Evolutionary conservation across 2,888 invertebrate genomes (phyloP).

Genomic region (Thymelicus sylvestris): DNA sequence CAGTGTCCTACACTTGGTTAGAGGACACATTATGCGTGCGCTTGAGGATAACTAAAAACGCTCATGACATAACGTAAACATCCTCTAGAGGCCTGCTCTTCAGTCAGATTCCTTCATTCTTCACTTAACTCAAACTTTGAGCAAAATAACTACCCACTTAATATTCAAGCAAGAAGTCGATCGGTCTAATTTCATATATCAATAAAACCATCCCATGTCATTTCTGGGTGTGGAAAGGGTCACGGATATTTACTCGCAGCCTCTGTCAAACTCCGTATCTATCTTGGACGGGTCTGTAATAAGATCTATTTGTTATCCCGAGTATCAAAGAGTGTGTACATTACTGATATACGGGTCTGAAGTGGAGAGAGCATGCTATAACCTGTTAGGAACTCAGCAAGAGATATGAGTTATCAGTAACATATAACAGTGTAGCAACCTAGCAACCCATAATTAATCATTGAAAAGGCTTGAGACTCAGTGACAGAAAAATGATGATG

Average conservation of each 20-base stretch:
- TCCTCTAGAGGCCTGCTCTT: no score
- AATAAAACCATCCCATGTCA: constrained; percentile 34
- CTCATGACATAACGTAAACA: no score
- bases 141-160: background rate
- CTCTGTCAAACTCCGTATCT: constrained; percentile 51
- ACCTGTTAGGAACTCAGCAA: background rate
- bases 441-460: no score
- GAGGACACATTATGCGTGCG: no score
- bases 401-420: no score
- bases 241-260: constrained; percentile 47
- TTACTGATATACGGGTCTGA: constrained; percentile 38
- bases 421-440: no score
- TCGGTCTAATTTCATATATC: constrained; percentile 31
- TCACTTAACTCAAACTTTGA: background rate
- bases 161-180: constrained; percentile 13
- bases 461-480: no score
- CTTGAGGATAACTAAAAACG: no score
- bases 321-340: constrained; percentile 45
- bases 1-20: no score
- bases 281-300: constrained; percentile 51
- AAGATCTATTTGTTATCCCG: constrained; percentile 58
- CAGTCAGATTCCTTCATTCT: no score
- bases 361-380: constrained; percentile 1
- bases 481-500: no score
- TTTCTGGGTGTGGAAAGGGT: constrained; percentile 38